phyloP scores from a whole-genome alignment of 2,113 vertebrate species.

The Manacus vitellinus region DNA sequence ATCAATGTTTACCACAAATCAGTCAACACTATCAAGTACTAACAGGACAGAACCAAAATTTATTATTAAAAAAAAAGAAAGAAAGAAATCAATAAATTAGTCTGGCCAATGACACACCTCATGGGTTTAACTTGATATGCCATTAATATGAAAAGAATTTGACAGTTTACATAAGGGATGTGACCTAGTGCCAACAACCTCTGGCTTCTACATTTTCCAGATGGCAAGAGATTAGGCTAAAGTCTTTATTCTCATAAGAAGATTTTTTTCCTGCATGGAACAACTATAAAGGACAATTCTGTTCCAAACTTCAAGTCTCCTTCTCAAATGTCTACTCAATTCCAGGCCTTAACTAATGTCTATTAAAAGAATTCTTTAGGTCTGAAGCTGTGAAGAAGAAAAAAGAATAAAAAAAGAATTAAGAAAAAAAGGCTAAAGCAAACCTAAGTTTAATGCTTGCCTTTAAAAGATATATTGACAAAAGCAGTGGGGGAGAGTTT shows the following conservation, averaged over 20 bases:
- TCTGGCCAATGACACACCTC: constrained; percentile 59
- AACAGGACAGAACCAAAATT: not conserved
- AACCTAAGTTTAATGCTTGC: constrained; percentile 73
- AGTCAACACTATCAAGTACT: not conserved
- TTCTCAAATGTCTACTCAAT: constrained; percentile 84
- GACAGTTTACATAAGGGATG: constrained; percentile 88
- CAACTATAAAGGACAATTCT: constrained; percentile 81
- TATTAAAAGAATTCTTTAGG: constrained; percentile 76
- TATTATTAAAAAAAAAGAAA: not conserved
- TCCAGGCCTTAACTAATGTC: constrained; percentile 78
- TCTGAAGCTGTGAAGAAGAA: constrained; percentile 56
- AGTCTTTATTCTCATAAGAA: constrained; percentile 81
- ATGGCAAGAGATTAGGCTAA: constrained; percentile 82
- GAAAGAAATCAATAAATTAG: constrained; percentile 71
- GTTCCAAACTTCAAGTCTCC: constrained; percentile 78
- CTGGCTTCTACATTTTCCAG: constrained; percentile 84
- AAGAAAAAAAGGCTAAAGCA: constrained; percentile 51
- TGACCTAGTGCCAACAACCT: constrained; percentile 83
- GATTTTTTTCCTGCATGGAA: constrained; percentile 77
- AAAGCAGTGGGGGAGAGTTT: constrained; percentile 73
- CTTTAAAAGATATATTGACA: constrained; percentile 78
- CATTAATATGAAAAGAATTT: constrained; percentile 86
- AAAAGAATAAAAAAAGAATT: not conserved
- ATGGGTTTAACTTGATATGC: constrained; percentile 77
- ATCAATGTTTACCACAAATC: not conserved